A percentile compares a stretch with the other conserved stretches of the same genome.
Evolutionary conservation across 2,113 vertebrate genomes (phyloP).

Genomic region (Turnix velox): DNA sequence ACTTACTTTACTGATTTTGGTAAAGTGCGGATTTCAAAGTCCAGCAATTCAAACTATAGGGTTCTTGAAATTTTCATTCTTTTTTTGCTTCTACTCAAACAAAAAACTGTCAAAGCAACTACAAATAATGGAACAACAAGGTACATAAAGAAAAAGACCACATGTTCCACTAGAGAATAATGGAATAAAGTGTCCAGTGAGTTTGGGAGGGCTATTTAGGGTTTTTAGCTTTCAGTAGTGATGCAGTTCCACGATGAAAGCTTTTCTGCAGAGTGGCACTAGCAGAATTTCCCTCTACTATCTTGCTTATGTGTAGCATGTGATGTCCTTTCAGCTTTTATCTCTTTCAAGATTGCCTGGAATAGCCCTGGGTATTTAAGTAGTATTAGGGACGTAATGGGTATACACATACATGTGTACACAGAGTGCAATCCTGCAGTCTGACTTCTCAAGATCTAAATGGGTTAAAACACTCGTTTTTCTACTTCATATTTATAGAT

Average conservation of each 20-base stretch:
- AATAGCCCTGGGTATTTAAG: not conserved
- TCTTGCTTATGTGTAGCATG: not conserved
- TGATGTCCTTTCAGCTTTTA: not conserved
- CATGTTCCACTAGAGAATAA: not conserved
- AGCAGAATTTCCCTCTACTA: not conserved
- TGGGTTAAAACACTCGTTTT: not conserved
- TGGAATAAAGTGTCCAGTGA: not conserved
- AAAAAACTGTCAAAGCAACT: not conserved
- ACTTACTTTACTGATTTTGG: not conserved
- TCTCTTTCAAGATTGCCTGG: not conserved
- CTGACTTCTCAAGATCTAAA: not conserved
- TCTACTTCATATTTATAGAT: not conserved
- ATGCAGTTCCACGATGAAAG: not conserved
- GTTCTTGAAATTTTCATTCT: not conserved
- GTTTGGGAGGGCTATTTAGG: not conserved
- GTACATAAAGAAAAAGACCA: not conserved
- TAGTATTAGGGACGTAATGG: not conserved
- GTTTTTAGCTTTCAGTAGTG: not conserved
- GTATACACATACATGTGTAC: rapidly evolving
- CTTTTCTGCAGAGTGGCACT: no score
- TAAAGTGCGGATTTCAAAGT: not conserved
- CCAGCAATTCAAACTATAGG: not conserved
- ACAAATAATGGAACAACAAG: not conserved
- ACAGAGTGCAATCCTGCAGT: not conserved
- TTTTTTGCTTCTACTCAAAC: not conserved